Evolutionary conservation across 1,140 invertebrate genomes (phyloP).

Genomic region (Drosophila rhopaloa): DNA sequence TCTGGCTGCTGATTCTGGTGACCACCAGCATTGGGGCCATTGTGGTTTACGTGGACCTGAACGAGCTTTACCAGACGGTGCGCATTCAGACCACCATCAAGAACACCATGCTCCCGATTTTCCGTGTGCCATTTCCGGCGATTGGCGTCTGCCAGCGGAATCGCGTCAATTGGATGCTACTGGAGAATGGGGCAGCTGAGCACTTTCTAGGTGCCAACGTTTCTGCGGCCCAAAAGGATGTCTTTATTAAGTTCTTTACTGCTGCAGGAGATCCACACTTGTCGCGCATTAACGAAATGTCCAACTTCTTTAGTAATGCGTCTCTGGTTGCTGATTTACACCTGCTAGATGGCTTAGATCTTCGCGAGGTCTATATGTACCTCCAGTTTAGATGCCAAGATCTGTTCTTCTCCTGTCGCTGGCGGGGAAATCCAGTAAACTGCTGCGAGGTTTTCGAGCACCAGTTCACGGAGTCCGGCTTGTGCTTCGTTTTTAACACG

Average conservation of each 20-base stretch:
- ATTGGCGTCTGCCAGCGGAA: constrained; percentile 62
- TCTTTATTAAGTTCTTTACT: constrained; percentile 63
- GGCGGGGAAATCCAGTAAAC: constrained; percentile 49
- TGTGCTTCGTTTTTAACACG: constrained; percentile 73
- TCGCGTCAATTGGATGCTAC: constrained; percentile 51
- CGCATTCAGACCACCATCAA: constrained; percentile 71
- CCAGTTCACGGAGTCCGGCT: constrained; percentile 69
- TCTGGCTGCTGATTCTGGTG: constrained; percentile 70
- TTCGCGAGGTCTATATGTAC: constrained; percentile 45
- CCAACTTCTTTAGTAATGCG: constrained; percentile 43
- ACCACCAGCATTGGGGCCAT: constrained; percentile 54
- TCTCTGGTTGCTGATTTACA: constrained; percentile 20
- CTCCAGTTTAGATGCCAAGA: constrained; percentile 45
- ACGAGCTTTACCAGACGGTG: constrained; percentile 49
- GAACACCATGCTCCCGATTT: constrained; percentile 65
- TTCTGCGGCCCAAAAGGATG: constrained; percentile 10
- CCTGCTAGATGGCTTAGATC: constrained; percentile 49
- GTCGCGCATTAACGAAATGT: constrained; percentile 30
- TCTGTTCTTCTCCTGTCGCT: constrained; percentile 51
- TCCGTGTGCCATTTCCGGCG: constrained; percentile 62
- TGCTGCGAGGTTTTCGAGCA: constrained; percentile 72
- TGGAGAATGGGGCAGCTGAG: constrained; percentile 44
- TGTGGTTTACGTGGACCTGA: constrained; percentile 65
- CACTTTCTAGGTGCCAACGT: constrained; percentile 62
- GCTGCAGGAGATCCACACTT: constrained; percentile 48